A percentile compares a stretch with the other conserved stretches of the same genome.
phyloP scores from a whole-genome alignment of 2,113 vertebrate genomes.

The Nettapus auritus region DNA sequence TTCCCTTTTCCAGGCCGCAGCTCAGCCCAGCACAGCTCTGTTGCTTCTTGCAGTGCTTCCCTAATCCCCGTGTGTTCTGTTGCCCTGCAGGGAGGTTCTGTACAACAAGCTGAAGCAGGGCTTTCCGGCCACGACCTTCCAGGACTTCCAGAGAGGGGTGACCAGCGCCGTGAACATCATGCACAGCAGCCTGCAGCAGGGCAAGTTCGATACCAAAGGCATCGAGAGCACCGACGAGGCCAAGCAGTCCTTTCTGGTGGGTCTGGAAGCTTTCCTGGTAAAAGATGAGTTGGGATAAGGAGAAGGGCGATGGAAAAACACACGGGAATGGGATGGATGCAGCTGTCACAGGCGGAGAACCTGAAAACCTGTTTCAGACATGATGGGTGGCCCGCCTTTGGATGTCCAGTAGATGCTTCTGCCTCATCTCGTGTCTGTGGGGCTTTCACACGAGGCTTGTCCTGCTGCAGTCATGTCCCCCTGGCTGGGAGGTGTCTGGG shows the following conservation, averaged over 20 bases:
- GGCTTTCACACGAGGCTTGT: background rate
- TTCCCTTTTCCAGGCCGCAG: background rate
- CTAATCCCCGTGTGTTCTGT: background rate
- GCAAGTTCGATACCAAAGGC: slow-evolving; percentile 95
- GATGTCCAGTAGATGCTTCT: background rate
- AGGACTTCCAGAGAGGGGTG: slow-evolving; percentile 96
- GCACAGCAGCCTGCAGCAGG: slow-evolving; percentile 98
- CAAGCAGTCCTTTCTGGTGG: slow-evolving; percentile 95
- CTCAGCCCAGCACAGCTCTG: background rate
- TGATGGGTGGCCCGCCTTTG: background rate
- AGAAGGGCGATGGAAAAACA: background rate
- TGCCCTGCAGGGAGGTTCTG: slow-evolving; percentile 86
- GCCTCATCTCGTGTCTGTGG: background rate
- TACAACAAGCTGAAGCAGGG: slow-evolving; percentile 92
- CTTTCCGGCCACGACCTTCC: slow-evolving; percentile 93
- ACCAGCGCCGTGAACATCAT: slow-evolving; percentile 97
- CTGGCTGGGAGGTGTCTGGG: background rate
- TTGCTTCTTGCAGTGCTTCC: background rate
- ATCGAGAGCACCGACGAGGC: slow-evolving; percentile 94
- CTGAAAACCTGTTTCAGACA: background rate
- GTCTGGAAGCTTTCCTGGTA: background rate
- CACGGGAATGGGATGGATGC: background rate
- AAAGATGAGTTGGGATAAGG: background rate
- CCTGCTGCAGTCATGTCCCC: background rate
- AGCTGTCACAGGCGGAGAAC: background rate